Evolutionary conservation across 2,113 vertebrate species (phyloP), one percentile per base, ranked within the genome.

Genomic region (Spea multiplicata): DNA sequence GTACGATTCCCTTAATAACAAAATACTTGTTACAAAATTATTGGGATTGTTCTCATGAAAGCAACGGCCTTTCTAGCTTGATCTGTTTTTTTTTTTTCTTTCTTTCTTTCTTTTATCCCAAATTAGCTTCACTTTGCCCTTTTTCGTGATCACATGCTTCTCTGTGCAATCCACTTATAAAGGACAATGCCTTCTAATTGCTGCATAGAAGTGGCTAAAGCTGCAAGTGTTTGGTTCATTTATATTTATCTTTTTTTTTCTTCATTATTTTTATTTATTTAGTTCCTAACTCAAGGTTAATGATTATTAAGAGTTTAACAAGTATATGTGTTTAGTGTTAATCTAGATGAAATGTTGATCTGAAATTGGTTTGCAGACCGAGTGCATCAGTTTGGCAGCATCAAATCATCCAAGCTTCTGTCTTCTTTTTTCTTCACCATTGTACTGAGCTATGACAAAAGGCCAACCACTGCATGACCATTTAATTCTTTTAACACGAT

Each of bases 141-240:
- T 10, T n/a, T 57, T 16, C 44, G 4, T 71, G 44, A 30, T 79
- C 70, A 66, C 44, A 65, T 79, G 76, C 52, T 46, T 57, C 14
- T 57, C 66, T 73, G 70, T 79, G 76, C 61, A 79, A 79, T 72
- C 61, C 64, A 70, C 76, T 71, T 78, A 44, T 65, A 72, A 78
- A 72, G 69, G 62, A 78, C 69, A 72, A 65, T 64, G 17, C 57
- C 45, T 44, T 72, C 68, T 65, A 65, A 65, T 72, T 78, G 68
- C 48, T 66, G 53, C 6, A 59, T 69, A 47, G 50, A 52, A 71
- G 30, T 44, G 30, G 44, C 61, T 13, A 55, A 46, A 8, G 30
- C 44, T 48, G 62, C 46, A 50, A 50, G 49, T 16, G 6, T 64
- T 64, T 16, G 14, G 55, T 16, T 64, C 8, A 4, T 16, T 6